Conservation (phyloP, 2,888 invertebrate species). For the Xylota segnis region DNA sequence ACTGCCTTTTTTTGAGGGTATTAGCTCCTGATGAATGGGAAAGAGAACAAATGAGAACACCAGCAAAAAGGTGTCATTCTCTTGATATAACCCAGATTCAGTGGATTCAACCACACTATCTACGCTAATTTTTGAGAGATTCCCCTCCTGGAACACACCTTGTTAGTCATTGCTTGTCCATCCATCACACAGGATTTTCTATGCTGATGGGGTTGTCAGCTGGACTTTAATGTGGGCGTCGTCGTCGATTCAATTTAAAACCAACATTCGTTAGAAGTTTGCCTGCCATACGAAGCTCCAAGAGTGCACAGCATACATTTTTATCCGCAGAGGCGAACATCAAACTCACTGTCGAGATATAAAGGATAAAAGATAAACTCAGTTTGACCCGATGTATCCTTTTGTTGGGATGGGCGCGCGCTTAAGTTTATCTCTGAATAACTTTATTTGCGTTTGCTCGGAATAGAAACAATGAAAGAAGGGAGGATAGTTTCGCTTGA, state of each 20-base stretch:
- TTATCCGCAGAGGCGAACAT: constrained; percentile 9
- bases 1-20: constrained; percentile 17
- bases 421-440: constrained; percentile 52
- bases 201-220: constrained; percentile 39
- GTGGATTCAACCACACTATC: constrained; percentile 9
- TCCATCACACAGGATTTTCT: constrained; percentile 11
- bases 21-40: constrained; percentile 56
- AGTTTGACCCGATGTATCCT: constrained; percentile 39
- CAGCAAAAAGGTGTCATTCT: constrained; percentile 44
- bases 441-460: constrained; percentile 45
- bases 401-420: not conserved
- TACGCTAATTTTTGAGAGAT: constrained; percentile 20
- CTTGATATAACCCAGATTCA: constrained; percentile 67
- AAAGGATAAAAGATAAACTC: constrained; percentile 39
- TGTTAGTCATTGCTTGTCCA: constrained; percentile 54
- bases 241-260: constrained; percentile 25
- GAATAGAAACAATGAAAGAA: constrained; percentile 13
- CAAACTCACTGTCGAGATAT: constrained; percentile 20
- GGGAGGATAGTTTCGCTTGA: constrained; percentile 6
- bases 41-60: constrained; percentile 20
- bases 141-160: constrained; percentile 26
- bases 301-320: constrained; percentile 46
- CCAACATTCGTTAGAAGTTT: constrained; percentile 22
- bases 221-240: constrained; percentile 37
- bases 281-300: constrained; percentile 24